Percentiles rank a stretch among this genome's conserved stretches.
phyloP scores from a whole-genome alignment of 2,888 invertebrate genomes.

The Gandaritis pyraliata region DNA sequence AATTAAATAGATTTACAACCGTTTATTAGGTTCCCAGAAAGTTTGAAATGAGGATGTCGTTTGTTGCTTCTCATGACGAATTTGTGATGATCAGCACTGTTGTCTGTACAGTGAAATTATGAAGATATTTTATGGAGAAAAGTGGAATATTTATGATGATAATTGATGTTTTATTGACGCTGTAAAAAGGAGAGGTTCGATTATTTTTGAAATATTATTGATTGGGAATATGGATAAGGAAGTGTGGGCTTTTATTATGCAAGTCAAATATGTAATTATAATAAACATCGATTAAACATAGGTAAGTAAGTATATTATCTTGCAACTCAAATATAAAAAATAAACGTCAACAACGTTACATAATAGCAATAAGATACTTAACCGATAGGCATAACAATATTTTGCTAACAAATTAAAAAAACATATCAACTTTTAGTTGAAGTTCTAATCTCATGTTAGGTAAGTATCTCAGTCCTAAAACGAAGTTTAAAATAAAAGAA shows the following conservation, averaged over 20 bases:
- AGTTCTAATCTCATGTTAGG: no score
- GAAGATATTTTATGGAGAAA: constrained; percentile 40
- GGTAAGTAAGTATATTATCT: no score
- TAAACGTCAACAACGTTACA: no score
- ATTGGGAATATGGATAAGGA: constrained; percentile 21
- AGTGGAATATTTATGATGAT: constrained; percentile 41
- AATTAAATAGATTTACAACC: constrained; percentile 82
- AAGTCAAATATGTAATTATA: not conserved
- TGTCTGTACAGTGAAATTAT: constrained; percentile 47
- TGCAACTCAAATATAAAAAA: no score
- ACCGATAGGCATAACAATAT: no score
- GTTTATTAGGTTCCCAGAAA: constrained; percentile 66
- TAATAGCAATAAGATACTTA: no score
- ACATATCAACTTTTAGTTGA: no score
- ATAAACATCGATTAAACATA: no score
- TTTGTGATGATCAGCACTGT: constrained; percentile 55
- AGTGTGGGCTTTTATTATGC: constrained; percentile 6
- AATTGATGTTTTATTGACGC: constrained; percentile 39
- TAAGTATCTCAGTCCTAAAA: no score
- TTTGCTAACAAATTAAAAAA: no score
- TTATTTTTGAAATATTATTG: constrained; percentile 26
- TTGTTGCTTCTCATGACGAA: constrained; percentile 55
- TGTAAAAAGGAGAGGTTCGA: constrained; percentile 28
- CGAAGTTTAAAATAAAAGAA: no score
- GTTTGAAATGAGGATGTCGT: constrained; percentile 50